Conservation (phyloP, 2,113 vertebrate species). For the human (Homo sapiens) region DNA sequence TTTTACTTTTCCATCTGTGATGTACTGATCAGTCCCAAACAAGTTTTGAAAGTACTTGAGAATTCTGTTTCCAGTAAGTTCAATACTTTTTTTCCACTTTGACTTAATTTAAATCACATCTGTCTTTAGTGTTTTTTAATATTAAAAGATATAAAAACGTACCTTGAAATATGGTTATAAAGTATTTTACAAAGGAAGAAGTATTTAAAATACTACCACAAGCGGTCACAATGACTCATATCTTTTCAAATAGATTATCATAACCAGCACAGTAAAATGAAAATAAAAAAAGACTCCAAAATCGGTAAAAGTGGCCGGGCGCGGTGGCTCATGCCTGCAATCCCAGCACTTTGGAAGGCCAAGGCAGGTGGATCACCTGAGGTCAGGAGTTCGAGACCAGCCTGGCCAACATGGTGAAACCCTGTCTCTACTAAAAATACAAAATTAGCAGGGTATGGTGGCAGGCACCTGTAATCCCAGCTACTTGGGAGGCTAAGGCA, state of each 20-base stretch:
- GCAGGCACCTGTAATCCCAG: no score
- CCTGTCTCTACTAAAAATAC: no score
- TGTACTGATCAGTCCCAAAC: slow-evolving; percentile 57
- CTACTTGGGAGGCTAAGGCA: no score
- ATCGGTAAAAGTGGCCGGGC: no score
- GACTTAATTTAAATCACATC: background rate
- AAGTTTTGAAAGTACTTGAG: slow-evolving; percentile 62
- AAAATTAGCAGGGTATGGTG: no score
- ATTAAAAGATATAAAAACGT: background rate
- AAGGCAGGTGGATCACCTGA: no score
- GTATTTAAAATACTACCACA: background rate
- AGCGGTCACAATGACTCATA: background rate
- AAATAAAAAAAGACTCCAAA: background rate
- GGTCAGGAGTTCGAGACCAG: no score
- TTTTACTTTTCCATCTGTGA: slow-evolving; percentile 81
- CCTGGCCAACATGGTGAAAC: no score
- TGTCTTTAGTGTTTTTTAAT: background rate
- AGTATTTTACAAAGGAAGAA: background rate
- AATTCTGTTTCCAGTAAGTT: slow-evolving; percentile 24
- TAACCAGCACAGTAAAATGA: background rate
- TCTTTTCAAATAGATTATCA: background rate
- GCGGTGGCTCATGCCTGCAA: no score
- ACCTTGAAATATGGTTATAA: background rate
- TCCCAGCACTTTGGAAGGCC: no score
- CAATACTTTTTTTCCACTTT: background rate